Evolutionary conservation across 2,797 vertebrate genomes (phyloP), one percentile per base, ranked within the genome.

Genomic region (Ptychadena robeensis): DNA sequence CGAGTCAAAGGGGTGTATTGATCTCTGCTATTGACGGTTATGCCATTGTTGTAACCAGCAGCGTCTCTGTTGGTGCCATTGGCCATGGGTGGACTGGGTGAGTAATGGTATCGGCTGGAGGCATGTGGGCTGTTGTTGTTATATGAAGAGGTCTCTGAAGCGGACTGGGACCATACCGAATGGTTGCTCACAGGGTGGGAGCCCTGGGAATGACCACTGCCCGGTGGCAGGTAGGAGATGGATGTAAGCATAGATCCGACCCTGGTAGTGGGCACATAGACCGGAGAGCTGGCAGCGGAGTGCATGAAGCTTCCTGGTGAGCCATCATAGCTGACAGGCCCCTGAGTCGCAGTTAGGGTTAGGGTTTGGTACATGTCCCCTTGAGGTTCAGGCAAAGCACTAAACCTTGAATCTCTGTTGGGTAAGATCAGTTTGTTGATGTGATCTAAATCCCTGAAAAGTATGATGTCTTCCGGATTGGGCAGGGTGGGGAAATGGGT

Each of bases 341-440:
- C 96, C 87, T 96, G 96, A 82, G 95, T 93, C 27, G 96, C 95
- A 72, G 96, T 96, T 86, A 97, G 95, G 86, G 96, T 96, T 87
- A 98, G 92, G 85, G 96, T 97, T 88, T 97, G 96, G 89, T 98
- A 99, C 98, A 99, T 98, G 91, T 98, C 97, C 93, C 94, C 89
- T 83, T 94, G 89, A n/a, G 86, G 72, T 31, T 95, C 93, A 87
- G 96, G 93, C 87, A 96, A 92, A 85, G 96, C 88, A 90, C 96
- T 94, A 87, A 93, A 90, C 90, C 97, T 96, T 90, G 96, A 91
- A 87, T 94, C 92, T 82, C 95, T 95, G 85, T 95, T 89, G 88
- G 96, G 93, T 90, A 97, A 94, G 87, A 98, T 93, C 78, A 98
- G 94, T 87, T 98, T 98, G 88, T 95, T 95, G 90, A 95, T 93